Evolutionary conservation across 2,797 vertebrate genomes (phyloP).

Genomic region (Notolabrus celidotus): DNA sequence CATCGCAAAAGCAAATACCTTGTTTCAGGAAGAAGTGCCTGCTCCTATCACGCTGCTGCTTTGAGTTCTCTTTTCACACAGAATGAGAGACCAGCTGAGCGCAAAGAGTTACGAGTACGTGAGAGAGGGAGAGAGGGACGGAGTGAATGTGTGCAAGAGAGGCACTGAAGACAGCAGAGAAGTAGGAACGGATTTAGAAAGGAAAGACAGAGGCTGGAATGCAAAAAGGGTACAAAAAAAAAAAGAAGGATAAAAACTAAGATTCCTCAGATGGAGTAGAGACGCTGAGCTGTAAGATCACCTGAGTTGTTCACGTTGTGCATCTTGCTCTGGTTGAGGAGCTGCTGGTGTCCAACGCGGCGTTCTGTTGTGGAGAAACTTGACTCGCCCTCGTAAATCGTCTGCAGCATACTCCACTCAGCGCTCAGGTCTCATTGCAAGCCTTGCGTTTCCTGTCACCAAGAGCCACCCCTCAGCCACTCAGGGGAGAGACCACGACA

Average conservation of each 20-base stretch:
- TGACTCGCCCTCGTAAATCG: conserved; percentile 99
- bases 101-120: conserved; percentile 65
- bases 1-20: conserved; percentile 74
- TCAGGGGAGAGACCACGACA: conserved; percentile 77
- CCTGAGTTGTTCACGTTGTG: conserved; percentile 98
- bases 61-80: conserved; percentile 69
- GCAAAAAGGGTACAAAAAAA: conserved; percentile 7
- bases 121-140: conserved; percentile 52
- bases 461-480: conserved; percentile 81
- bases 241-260: conserved; percentile 21
- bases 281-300: conserved; percentile 80
- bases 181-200: conserved; percentile 53
- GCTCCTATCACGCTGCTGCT: conserved; percentile 76
- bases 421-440: conserved; percentile 91
- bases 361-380: conserved; percentile 96
- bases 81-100: conserved; percentile 61
- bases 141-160: conserved; percentile 53
- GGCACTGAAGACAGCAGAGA: conserved; percentile 54
- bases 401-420: conserved; percentile 99
- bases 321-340: conserved; percentile 89
- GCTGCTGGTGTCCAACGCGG: conserved; percentile 91
- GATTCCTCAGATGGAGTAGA: conserved; percentile 45
- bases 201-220: conserved; percentile 42
- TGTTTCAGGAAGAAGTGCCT: conserved; percentile 71
- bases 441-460: conserved; percentile 84